Conservation (phyloP, 2,888 invertebrate genomes). For the Ferrisia virgata region DNA sequence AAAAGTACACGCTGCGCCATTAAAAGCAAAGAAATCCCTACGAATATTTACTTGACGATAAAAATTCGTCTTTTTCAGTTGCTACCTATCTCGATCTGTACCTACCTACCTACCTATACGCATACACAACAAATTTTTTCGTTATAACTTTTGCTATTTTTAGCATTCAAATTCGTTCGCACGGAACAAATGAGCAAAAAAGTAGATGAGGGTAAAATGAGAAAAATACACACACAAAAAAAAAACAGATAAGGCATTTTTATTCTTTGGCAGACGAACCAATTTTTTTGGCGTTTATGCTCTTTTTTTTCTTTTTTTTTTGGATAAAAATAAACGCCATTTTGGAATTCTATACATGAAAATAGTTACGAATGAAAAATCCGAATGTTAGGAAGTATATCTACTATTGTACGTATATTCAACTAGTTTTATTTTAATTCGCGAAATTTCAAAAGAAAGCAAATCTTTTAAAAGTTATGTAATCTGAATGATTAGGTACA, state of each 20-base stretch:
- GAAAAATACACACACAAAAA: neutral
- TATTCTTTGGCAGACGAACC: slow-evolving; percentile 34
- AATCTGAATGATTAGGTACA: too few species aligned
- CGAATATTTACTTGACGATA: neutral
- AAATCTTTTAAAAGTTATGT: too few species aligned
- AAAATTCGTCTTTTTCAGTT: slow-evolving; percentile 3
- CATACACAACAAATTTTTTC: slow-evolving; percentile 13
- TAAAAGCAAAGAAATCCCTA: slow-evolving; percentile 9
- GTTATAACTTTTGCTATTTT: slow-evolving; percentile 8
- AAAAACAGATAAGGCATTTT: slow-evolving; percentile 18
- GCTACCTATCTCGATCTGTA: neutral
- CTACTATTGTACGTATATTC: neutral
- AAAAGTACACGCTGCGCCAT: neutral
- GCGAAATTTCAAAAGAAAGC: neutral
- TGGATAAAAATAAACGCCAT: neutral
- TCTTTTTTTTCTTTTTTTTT: too few species aligned
- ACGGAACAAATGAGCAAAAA: slow-evolving; percentile 21
- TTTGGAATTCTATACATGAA: neutral
- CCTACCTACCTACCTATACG: neutral
- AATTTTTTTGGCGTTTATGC: slow-evolving; percentile 35
- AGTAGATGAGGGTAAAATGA: neutral
- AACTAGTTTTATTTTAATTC: neutral
- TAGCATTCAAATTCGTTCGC: slow-evolving; percentile 31
- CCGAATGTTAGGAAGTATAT: neutral
- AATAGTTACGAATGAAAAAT: neutral